phyloP scores from a whole-genome alignment of 1,140 invertebrate species.

The Eriosoma lanigerum region DNA sequence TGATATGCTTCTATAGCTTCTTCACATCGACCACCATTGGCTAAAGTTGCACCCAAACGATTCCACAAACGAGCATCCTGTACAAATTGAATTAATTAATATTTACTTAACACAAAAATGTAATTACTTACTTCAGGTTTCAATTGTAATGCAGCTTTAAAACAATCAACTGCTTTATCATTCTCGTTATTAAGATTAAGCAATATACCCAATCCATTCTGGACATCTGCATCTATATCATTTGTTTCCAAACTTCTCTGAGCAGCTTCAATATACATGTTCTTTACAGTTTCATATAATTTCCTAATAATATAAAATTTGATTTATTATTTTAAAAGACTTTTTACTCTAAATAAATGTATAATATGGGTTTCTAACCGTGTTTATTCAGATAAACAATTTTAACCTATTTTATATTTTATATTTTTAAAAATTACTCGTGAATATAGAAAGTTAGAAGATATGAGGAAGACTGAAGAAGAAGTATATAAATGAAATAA shows the following conservation, averaged over 20 bases:
- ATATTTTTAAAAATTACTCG: too few species aligned
- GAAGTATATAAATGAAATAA: too few species aligned
- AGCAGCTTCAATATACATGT: slow-evolving; percentile 83
- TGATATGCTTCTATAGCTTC: slow-evolving; percentile 96
- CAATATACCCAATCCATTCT: slow-evolving; percentile 91
- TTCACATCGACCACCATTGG: slow-evolving; percentile 91
- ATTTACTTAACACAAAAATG: slow-evolving; percentile 7
- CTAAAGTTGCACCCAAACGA: slow-evolving; percentile 92
- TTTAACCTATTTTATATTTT: too few species aligned
- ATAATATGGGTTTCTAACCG: too few species aligned
- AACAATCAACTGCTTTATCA: slow-evolving; percentile 96
- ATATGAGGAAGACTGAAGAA: too few species aligned
- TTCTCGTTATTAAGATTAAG: slow-evolving; percentile 94
- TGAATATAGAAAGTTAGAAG: too few species aligned
- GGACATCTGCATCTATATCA: slow-evolving; percentile 88
- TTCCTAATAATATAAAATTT: slow-evolving; percentile 58
- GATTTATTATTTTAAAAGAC: too few species aligned
- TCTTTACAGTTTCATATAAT: slow-evolving; percentile 71
- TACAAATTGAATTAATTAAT: slow-evolving; percentile 45
- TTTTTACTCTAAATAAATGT: too few species aligned
- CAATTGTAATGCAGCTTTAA: slow-evolving; percentile 82
- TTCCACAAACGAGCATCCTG: slow-evolving; percentile 96
- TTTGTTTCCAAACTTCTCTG: slow-evolving; percentile 68
- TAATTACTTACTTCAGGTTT: slow-evolving; percentile 69
- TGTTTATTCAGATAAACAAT: too few species aligned